Percentiles rank a stretch among this genome's conserved stretches.
phyloP scores from a whole-genome alignment of 2,888 invertebrate genomes.

The Ophioninae sp. region DNA sequence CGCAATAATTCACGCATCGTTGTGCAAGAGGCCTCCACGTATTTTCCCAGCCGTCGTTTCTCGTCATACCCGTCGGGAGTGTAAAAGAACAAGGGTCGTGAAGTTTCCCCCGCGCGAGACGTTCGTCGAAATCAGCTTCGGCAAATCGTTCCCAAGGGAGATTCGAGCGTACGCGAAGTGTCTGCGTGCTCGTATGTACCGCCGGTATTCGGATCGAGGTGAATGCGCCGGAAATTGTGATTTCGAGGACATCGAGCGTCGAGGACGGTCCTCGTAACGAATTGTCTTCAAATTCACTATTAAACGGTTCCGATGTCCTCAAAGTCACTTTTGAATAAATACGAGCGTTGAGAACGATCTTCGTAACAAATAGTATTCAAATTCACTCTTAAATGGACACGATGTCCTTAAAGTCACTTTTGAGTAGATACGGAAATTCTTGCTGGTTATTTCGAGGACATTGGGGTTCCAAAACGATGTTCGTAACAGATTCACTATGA shows the following conservation, averaged over 20 bases:
- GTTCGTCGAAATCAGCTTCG: conserved; percentile 34
- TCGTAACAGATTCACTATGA: no score
- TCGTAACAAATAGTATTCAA: no score
- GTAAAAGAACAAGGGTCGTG: conserved; percentile 35
- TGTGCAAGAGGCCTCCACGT: conserved; percentile 2
- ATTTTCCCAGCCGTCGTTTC: conserved; percentile 18
- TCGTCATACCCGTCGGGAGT: conserved; percentile 8
- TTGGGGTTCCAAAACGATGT: no score
- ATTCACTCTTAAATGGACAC: no score
- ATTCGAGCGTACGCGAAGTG: background rate
- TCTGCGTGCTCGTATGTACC: conserved; percentile 22
- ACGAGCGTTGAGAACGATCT: no score
- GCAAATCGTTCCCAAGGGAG: conserved; percentile 41
- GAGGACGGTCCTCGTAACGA: no score
- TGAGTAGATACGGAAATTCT: background rate
- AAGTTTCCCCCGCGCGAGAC: conserved; percentile 19
- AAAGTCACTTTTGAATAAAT: background rate
- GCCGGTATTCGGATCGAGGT: conserved; percentile 4
- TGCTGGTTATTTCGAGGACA: background rate
- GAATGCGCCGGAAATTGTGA: conserved; percentile 35
- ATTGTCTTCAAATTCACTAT: no score
- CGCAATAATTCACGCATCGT: conserved; percentile 12
- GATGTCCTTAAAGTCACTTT: no score
- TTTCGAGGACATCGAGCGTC: background rate
- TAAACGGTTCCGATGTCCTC: no score